Conservation (phyloP, 2,888 invertebrate genomes). For the Eilema caniola region DNA sequence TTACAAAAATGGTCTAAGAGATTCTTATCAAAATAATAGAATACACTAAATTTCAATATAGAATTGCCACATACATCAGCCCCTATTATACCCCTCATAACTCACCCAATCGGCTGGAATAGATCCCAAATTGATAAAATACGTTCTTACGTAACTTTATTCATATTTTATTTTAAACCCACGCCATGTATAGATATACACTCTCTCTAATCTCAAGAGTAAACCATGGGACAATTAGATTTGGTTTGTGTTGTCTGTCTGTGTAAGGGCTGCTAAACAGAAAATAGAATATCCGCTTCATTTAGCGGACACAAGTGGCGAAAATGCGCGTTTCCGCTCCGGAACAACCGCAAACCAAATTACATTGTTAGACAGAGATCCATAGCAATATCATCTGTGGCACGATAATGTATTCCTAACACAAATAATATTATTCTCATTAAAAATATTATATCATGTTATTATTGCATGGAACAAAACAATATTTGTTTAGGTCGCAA, state of each 20-base stretch:
- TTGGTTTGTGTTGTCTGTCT: neutral
- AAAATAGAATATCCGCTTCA: constrained; percentile 6
- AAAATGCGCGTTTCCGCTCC: neutral
- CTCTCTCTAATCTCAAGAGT: neutral
- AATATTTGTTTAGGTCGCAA: neutral
- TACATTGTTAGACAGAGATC: neutral
- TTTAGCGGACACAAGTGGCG: neutral
- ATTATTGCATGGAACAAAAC: neutral
- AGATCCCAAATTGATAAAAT: neutral
- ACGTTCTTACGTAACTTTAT: too few species aligned
- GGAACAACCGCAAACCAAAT: constrained; percentile 2
- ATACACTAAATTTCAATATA: neutral
- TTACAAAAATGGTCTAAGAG: too few species aligned
- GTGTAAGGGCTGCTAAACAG: neutral
- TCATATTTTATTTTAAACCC: too few species aligned
- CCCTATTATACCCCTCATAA: constrained; percentile 1
- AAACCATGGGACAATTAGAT: neutral
- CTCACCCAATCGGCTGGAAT: neutral
- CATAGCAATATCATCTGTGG: neutral
- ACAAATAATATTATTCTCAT: neutral
- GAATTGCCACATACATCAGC: neutral
- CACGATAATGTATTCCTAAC: neutral
- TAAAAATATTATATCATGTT: too few species aligned
- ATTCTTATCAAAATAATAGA: neutral
- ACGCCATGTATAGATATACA: neutral